These are phyloP conservation scores for Papilio dardanus DNA, from an alignment of 1,140 invertebrate species.

Conservation along the genomic window DNA sequence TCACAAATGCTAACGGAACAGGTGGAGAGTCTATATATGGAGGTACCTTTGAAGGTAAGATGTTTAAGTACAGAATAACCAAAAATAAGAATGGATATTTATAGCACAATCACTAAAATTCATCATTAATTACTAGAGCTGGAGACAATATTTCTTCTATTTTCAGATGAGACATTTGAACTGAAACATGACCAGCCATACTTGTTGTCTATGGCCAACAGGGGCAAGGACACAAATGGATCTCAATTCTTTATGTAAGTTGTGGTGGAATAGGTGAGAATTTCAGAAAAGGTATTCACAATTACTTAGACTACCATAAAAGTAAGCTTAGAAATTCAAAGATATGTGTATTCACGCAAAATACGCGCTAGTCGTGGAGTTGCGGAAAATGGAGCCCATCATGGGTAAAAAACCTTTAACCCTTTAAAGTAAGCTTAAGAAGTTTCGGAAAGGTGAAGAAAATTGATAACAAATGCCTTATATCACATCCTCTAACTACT, in stretches of 20 bases:
- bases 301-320: no score
- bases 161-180: constrained; percentile 95
- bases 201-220: constrained; percentile 97
- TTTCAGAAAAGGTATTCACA: background rate
- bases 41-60: constrained; percentile 91
- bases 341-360: no score
- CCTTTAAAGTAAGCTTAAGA: no score
- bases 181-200: constrained; percentile 94
- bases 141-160: constrained; percentile 43
- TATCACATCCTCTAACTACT: no score
- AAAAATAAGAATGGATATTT: no score
- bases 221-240: constrained; percentile 98
- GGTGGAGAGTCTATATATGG: constrained; percentile 96
- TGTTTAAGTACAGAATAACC: background rate
- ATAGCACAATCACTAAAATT: background rate
- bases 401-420: no score
- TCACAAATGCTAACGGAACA: constrained; percentile 94
- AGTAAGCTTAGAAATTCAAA: no score
- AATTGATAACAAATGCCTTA: no score
- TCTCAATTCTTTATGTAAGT: constrained; percentile 99
- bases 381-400: no score
- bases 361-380: no score
- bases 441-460: no score
- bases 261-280: constrained; percentile 45
- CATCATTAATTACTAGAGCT: no score